Base-by-base conservation (phyloP, 2,113 vertebrate species). In the Odocoileus virginianus region DNA sequence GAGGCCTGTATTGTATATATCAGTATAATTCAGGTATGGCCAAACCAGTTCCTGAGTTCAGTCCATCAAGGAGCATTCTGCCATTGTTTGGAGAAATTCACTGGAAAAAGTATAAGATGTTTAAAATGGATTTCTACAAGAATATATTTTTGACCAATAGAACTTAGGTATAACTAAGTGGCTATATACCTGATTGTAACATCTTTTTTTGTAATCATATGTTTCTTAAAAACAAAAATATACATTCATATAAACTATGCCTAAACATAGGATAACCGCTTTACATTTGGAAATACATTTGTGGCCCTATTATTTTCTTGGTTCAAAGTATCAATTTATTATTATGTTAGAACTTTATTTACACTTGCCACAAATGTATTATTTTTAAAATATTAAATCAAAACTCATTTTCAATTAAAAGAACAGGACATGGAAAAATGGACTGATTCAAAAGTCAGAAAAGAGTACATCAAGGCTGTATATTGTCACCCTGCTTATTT, bases 341-440 rank as follows among this genome's bases (percentile, higher is more conserved):
- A 52, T 74, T 71, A 86, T 64, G 60, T 33, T 86, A 92, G 43
- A 91, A 85, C 58, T 85, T 60, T 96, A 92, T 94, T 91, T 98
- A 55, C 95, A 87, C 97, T 91, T 87, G 25, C 15, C 33, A 92
- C 40, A 92, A 45, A 76, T 87, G 7, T 94, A 78, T 85, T 94
- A 36, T 36, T 71, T 97, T 96, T 30, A 61, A 92, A 96, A 64
- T 89, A 86, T 2, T 81, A 71, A 97, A 95, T 97, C 93, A 97
- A 97, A 94, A 76, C 19, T 6, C 11, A 58, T 58, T 95, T 95
- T 4, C 13, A 86, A 23, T 85, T 91, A 71, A 71, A 71, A 71
- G 17, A 71, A 52, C 52, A 36, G 64, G 64, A 36, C 64, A 36
- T 71, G n/a, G 17, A 21, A 71, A 17, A 21, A 71, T 71, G 64